Evolutionary conservation across 1,140 invertebrate genomes (phyloP).

Genomic region (Orius laevigatus): DNA sequence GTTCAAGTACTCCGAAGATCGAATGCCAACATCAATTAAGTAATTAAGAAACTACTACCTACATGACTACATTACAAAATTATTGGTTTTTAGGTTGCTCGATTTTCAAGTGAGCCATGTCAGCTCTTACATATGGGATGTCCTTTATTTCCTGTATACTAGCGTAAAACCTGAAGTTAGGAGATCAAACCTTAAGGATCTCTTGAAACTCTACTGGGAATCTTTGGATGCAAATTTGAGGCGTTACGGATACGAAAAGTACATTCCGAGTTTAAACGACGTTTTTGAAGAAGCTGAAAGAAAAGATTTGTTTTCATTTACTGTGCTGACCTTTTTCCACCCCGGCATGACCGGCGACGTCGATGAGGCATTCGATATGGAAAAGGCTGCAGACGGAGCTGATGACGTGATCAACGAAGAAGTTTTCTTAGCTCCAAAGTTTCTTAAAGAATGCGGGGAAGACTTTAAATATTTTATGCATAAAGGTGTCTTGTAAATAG

Average conservation of each 20-base stretch:
- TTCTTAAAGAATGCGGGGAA: background rate
- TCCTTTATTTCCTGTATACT: too few relatives aligned
- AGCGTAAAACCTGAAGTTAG: too few relatives aligned
- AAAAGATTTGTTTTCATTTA: background rate
- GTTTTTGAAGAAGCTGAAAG: background rate
- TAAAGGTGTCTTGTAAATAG: too few relatives aligned
- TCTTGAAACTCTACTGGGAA: background rate
- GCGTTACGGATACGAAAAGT: too few relatives aligned
- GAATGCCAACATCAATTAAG: too few relatives aligned
- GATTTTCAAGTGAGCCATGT: too few relatives aligned
- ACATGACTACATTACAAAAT: too few relatives aligned
- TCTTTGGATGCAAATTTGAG: background rate
- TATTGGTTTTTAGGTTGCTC: too few relatives aligned
- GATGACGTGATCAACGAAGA: background rate
- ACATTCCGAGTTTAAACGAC: too few relatives aligned
- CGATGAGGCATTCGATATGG: background rate
- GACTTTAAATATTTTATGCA: background rate
- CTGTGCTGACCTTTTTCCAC: background rate
- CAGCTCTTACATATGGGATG: too few relatives aligned
- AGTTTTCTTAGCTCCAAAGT: background rate
- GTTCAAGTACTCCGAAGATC: constrained; percentile 15
- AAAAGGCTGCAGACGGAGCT: background rate
- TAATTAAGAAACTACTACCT: too few relatives aligned
- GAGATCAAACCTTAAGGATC: background rate
- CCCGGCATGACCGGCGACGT: background rate